phyloP scores from a whole-genome alignment of 2,113 vertebrate species.

The Azemiops feae region DNA sequence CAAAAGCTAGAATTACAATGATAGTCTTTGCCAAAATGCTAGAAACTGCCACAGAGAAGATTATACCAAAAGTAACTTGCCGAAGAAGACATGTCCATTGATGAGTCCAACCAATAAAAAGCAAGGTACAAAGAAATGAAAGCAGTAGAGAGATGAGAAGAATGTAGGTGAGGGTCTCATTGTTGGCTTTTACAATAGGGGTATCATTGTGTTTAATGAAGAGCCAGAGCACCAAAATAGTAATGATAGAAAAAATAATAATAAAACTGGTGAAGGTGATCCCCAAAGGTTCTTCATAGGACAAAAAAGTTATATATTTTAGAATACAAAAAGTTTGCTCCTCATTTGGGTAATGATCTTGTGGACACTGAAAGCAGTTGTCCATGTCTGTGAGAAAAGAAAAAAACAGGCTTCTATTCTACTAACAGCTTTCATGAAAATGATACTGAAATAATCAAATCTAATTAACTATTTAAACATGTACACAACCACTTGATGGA shows the following conservation, averaged over 20 bases:
- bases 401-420: no score
- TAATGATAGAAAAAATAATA: neutral
- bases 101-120: neutral
- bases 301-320: neutral
- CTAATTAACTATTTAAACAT: neutral
- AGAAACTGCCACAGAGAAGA: neutral
- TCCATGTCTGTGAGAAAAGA: neutral
- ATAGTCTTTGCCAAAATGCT: neutral
- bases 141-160: slow-evolving; percentile 4
- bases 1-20: neutral
- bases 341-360: neutral
- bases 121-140: neutral
- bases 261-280: neutral
- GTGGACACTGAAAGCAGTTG: neutral
- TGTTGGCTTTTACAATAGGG: neutral
- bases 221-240: neutral
- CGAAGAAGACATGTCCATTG: neutral
- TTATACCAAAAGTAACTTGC: neutral
- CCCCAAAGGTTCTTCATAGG: neutral
- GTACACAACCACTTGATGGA: neutral
- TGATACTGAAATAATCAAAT: neutral
- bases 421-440: no score
- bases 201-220: neutral
- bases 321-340: neutral
- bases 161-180: neutral